Evolutionary conservation across 2,888 invertebrate species (phyloP).

Genomic region (Drepanosiphum platanoidis): DNA sequence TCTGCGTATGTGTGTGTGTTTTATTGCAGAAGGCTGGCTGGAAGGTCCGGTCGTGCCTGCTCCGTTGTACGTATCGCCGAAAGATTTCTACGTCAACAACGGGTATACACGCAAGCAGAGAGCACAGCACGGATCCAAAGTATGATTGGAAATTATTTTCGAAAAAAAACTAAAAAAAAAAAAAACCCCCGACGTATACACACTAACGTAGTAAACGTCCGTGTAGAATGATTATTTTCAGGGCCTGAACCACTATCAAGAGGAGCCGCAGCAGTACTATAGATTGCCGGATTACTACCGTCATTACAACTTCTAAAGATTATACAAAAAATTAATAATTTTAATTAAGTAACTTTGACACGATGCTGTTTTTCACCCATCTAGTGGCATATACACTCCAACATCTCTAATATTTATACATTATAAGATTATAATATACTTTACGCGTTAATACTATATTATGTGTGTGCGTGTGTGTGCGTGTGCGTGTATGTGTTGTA

Average conservation of each 20-base stretch:
- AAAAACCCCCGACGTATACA: too few relatives aligned
- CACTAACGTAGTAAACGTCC: not conserved
- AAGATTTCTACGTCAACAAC: constrained; percentile 40
- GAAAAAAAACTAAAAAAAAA: not conserved
- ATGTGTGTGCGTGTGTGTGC: not conserved
- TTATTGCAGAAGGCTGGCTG: constrained; percentile 66
- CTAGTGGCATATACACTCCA: constrained; percentile 39
- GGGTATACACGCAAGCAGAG: constrained; percentile 54
- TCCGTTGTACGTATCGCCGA: constrained; percentile 45
- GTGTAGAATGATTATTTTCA: constrained; percentile 51
- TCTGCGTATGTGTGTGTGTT: not conserved
- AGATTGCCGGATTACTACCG: constrained; percentile 50
- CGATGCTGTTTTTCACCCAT: constrained; percentile 27
- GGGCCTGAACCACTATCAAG: constrained; percentile 48
- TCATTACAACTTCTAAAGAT: constrained; percentile 47
- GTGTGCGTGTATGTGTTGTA: too few relatives aligned
- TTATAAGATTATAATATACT: constrained; percentile 12
- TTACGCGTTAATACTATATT: constrained; percentile 5
- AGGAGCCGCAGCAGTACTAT: constrained; percentile 43
- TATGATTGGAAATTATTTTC: constrained; percentile 12
- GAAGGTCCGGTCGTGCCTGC: constrained; percentile 65
- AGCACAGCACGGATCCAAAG: constrained; percentile 45
- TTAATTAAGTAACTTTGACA: constrained; percentile 1
- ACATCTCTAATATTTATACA: constrained; percentile 13
- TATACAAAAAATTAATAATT: constrained; percentile 30